Percentiles rank a stretch among this genome's conserved stretches.
These are phyloP conservation scores for Tachypleus tridentatus DNA, from an alignment of 1,140 invertebrate species.

Conservation along the genomic window DNA sequence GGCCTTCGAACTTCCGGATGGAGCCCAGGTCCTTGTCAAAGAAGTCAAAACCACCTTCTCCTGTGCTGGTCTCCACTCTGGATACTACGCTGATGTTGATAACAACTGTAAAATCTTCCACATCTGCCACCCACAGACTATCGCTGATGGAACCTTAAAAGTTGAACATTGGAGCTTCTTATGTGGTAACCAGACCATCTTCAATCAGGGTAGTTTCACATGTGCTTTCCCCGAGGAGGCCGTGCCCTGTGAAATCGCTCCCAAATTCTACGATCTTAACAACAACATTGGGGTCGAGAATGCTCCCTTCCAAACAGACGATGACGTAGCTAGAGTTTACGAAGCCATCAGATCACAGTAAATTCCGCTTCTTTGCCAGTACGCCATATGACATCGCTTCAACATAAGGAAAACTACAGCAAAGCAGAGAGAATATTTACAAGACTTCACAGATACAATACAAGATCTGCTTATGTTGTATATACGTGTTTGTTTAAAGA, in stretches of 20 bases:
- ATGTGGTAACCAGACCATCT: conserved; percentile 68
- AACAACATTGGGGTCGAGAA: conserved; percentile 24
- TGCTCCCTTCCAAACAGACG: conserved; percentile 21
- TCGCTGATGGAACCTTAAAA: conserved; percentile 16
- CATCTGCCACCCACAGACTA: conserved; percentile 29
- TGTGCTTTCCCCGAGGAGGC: conserved; percentile 29
- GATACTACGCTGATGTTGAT: conserved; percentile 34
- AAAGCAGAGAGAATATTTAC: too few species aligned
- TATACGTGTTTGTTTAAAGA: too few species aligned
- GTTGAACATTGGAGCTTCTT: conserved; percentile 59
- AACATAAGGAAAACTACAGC: too few species aligned
- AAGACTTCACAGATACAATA: too few species aligned
- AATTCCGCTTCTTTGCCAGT: too few species aligned
- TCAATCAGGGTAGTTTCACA: conserved; percentile 58
- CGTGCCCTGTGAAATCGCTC: conserved; percentile 28
- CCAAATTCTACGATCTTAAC: conserved; percentile 29
- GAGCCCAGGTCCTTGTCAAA: conserved; percentile 24
- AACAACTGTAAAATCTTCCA: conserved; percentile 35
- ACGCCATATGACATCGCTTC: too few species aligned
- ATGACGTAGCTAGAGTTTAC: conserved; percentile 18
- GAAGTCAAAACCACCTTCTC: conserved; percentile 26
- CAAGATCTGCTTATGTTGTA: too few species aligned
- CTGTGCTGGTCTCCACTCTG: conserved; percentile 29
- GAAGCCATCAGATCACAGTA: conserved; percentile 1
- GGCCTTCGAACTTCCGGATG: conserved; percentile 26